Percentiles rank a stretch among this genome's conserved stretches.
These are phyloP conservation scores for Agrypnus murinus DNA, from an alignment of 2,888 invertebrate genomes.

Conservation along the genomic window DNA sequence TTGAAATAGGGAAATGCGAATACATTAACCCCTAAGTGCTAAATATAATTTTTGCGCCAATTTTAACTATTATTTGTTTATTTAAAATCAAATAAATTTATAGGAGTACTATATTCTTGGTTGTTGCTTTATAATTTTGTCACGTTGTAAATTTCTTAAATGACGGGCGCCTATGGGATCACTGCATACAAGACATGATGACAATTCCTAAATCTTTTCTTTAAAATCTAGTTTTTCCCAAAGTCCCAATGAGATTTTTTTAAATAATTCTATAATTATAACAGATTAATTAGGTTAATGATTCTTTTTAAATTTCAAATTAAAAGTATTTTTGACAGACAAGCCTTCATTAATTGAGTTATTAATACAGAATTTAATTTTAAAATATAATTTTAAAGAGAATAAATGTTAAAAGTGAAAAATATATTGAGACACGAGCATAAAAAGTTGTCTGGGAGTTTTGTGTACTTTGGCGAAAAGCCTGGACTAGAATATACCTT, in stretches of 20 bases:
- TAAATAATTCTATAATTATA: neutral
- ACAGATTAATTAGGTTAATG: neutral
- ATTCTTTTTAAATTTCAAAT: neutral
- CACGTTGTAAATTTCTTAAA: constrained; percentile 18
- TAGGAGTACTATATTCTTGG: constrained; percentile 32
- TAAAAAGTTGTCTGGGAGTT: constrained; percentile 53
- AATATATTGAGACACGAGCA: constrained; percentile 49
- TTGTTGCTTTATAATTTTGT: constrained; percentile 15
- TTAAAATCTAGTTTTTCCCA: no score
- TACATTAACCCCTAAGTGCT: constrained; percentile 41
- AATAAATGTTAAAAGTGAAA: constrained; percentile 29
- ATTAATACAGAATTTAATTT: neutral
- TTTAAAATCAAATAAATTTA: constrained; percentile 28
- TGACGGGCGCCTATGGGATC: constrained; percentile 42
- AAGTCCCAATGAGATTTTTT: constrained; percentile 17
- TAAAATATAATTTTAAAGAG: neutral
- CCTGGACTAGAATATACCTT: constrained; percentile 59
- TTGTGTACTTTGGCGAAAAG: constrained; percentile 57
- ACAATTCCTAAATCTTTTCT: constrained; percentile 34
- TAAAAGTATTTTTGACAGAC: neutral
- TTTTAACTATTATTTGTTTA: constrained; percentile 36
- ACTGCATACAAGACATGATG: constrained; percentile 21
- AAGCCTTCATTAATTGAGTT: neutral
- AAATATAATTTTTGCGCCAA: constrained; percentile 42
- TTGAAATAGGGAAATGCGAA: constrained; percentile 40